These are phyloP conservation scores for Scolopax rusticola DNA, from an alignment of 2,797 vertebrate species.

Conservation along the genomic window DNA sequence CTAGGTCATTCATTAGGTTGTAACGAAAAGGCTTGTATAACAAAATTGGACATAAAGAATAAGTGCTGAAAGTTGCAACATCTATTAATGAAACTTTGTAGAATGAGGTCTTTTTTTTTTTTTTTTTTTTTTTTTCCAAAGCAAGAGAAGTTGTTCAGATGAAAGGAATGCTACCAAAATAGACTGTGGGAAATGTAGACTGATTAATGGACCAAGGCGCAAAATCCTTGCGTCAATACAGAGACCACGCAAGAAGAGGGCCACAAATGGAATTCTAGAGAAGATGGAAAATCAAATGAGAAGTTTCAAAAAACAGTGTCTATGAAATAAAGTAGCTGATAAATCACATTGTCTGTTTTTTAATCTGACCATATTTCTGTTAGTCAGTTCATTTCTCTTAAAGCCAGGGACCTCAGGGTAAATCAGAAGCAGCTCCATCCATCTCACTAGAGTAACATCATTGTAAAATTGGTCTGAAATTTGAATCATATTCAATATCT, in stretches of 20 bases:
- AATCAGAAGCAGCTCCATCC: background rate
- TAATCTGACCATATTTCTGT: conserved; percentile 10
- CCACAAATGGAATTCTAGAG: background rate
- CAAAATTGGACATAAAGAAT: background rate
- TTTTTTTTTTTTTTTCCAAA: background rate
- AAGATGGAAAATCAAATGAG: background rate
- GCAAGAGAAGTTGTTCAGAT: background rate
- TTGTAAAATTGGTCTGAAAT: background rate
- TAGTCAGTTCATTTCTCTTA: conserved; percentile 13
- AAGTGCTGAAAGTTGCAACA: background rate
- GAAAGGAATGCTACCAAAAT: background rate
- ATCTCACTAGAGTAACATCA: background rate
- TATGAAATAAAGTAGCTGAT: background rate
- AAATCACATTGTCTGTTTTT: background rate
- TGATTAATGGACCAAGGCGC: background rate
- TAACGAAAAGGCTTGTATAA: background rate
- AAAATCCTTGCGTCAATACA: background rate
- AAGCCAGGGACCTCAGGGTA: background rate
- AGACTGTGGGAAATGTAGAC: background rate
- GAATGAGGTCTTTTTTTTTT: background rate
- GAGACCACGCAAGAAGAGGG: background rate
- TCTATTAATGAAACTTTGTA: background rate
- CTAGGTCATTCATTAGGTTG: background rate
- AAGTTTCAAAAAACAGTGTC: background rate
- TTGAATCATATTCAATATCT: background rate